Evolutionary conservation across 2,888 invertebrate genomes (phyloP), one percentile per base, ranked within the genome.

Genomic region (Minunthozetes semirufus): DNA sequence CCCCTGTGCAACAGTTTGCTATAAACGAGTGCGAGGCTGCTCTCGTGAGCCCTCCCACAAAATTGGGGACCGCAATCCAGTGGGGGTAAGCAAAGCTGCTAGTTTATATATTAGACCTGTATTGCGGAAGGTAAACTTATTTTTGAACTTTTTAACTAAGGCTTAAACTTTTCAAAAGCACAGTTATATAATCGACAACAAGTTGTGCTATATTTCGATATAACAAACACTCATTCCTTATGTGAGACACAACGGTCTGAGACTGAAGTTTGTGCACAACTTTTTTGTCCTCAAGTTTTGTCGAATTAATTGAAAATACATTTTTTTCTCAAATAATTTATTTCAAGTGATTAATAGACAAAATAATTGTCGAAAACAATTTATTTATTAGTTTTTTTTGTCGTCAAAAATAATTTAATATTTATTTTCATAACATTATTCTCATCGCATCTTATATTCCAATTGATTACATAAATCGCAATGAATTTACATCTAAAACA

Each of bases 61-160:
- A 68, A 68, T 61, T 33, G 46, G 68, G 68, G 68, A 11, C 19
- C 19, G 25, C 5, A 5, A 63, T 13, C 1, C n/a, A 6, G 63
- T 29, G 19, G 46, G 42, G 9, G 46, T 8, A 3, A n/a, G n/a
- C n/a, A 46, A 46, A 42, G 68, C 19, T 8, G 42, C 68, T 46
- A 68, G 42, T 68, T 68, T 68, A 68, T 68, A 68, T 68, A 68
- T 68, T 22, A 22, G 22, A 46, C 33, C 17, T 22, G 46, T 46
- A 68, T 68, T 68, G 46, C 68, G 68, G 68, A 68, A 68, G 68
- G 68, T 68, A 68, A 63, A 68, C 46, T 46, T 66, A 66, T 46
- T 68, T 68, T 68, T 68, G 68, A 68, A 68, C 68, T 68, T 66
- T 66, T 46, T 63, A 63, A 63, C 63, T 63, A 63, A 63, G n/a